These are phyloP conservation scores for Hyperopisus bebe DNA, from an alignment of 2,113 vertebrate species.

Conservation along the genomic window DNA sequence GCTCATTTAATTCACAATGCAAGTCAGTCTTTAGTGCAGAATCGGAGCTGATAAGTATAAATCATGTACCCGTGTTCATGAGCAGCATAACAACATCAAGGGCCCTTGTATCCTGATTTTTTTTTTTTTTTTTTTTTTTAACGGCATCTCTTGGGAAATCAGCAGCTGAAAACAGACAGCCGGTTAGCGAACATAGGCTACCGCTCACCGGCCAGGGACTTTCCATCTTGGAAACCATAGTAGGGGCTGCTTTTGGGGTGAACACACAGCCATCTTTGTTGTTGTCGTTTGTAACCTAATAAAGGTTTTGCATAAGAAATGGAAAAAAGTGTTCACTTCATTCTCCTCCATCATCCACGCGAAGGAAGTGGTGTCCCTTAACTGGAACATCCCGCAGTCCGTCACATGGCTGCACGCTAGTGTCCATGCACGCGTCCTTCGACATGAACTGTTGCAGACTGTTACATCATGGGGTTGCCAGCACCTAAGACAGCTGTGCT, in stretches of 20 bases:
- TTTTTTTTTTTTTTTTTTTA: background rate
- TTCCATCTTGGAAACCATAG: background rate
- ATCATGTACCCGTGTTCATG: background rate
- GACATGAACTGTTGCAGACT: background rate
- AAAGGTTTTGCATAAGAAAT: background rate
- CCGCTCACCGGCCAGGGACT: background rate
- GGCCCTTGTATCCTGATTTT: constrained; percentile 8
- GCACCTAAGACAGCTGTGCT: background rate
- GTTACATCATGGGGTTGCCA: background rate
- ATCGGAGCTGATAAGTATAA: background rate
- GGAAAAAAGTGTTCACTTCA: background rate
- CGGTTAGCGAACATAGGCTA: background rate
- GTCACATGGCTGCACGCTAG: background rate
- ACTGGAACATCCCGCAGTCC: background rate
- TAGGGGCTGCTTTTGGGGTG: background rate
- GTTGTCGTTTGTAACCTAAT: background rate
- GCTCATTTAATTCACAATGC: background rate
- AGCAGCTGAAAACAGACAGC: background rate
- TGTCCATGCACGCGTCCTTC: background rate
- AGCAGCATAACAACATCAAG: constrained; percentile 11
- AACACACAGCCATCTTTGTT: background rate
- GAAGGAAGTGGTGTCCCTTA: background rate
- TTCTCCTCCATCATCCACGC: background rate
- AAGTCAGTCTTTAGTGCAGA: background rate
- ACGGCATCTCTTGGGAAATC: background rate